phyloP scores from a whole-genome alignment of 2,797 vertebrate species.

The Synaphobranchus kaupii region DNA sequence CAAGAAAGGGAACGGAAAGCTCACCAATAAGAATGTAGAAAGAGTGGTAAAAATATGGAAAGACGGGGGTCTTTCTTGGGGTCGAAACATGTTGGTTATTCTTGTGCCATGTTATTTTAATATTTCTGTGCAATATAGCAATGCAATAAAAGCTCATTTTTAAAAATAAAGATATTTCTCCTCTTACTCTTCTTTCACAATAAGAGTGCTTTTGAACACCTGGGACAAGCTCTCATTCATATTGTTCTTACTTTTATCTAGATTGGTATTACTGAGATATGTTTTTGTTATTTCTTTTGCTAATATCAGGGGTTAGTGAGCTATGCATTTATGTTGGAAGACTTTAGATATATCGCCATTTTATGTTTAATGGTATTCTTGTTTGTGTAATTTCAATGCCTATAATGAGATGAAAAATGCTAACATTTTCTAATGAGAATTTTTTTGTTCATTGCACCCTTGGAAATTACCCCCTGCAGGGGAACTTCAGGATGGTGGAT shows the following conservation, averaged over 20 bases:
- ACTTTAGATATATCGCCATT: not conserved
- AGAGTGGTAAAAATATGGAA: not conserved
- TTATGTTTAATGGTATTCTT: not conserved
- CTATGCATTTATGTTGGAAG: not conserved
- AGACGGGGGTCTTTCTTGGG: not conserved
- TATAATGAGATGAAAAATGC: not conserved
- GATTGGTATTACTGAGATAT: not conserved
- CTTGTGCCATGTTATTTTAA: not conserved
- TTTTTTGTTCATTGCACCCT: not conserved
- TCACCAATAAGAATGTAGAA: not conserved
- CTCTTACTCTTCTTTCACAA: not conserved
- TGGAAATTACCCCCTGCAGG: not conserved
- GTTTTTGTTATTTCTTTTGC: not conserved
- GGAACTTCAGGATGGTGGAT: not conserved
- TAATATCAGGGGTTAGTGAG: not conserved
- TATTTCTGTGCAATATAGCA: not conserved
- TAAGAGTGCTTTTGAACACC: not conserved
- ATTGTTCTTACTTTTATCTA: not conserved
- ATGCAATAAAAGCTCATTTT: not conserved
- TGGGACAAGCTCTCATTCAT: not conserved
- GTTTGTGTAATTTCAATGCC: not conserved
- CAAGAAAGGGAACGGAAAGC: not conserved
- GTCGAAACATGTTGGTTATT: not conserved
- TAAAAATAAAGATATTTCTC: not conserved
- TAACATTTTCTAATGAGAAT: not conserved